These are phyloP conservation scores for Oscheius sp. DNA, from an alignment of 2,888 invertebrate species.

Conservation along the genomic window DNA sequence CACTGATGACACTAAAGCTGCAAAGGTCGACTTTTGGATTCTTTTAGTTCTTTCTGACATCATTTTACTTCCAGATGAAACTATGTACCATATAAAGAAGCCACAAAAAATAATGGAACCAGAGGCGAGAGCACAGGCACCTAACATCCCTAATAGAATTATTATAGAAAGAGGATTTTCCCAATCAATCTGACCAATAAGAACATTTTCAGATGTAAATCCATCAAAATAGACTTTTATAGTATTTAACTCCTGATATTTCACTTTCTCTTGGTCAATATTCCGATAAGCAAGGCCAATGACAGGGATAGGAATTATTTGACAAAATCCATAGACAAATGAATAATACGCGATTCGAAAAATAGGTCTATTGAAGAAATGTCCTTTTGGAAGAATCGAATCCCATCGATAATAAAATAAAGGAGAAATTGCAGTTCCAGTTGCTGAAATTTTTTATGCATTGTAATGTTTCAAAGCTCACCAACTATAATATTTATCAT, in stretches of 20 bases:
- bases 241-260: not conserved
- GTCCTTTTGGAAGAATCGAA: not conserved
- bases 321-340: conserved; percentile 15
- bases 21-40: not conserved
- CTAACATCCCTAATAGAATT: not conserved
- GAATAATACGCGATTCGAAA: not conserved
- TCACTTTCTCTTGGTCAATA: not conserved
- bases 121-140: not conserved
- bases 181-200: not conserved
- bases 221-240: not conserved
- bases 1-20: conserved; percentile 1
- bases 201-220: not conserved
- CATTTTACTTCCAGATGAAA: not conserved
- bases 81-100: not conserved
- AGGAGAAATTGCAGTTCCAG: not conserved
- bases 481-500: not conserved
- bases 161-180: not conserved
- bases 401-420: not conserved
- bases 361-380: not conserved
- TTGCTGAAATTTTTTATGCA: conserved; percentile 3
- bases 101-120: not conserved
- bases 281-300: not conserved
- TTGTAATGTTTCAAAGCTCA: not conserved
- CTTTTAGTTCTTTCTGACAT: not conserved
- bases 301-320: conserved; percentile 7